These are phyloP conservation scores for Ceratina calcarata DNA, from an alignment of 1,140 invertebrate species.

Conservation along the genomic window DNA sequence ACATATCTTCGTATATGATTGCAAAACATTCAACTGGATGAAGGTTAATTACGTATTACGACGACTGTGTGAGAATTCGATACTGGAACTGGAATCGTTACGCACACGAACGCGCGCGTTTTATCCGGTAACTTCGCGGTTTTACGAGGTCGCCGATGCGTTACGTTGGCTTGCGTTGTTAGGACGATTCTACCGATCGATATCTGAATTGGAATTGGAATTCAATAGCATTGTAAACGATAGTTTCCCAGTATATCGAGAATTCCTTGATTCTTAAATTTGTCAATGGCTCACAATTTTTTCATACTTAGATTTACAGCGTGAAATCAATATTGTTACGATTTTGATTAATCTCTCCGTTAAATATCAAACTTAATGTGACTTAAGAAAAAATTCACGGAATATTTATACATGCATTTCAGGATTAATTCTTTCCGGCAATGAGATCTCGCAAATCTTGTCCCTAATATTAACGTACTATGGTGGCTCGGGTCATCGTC, in stretches of 20 bases:
- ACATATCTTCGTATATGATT: neutral
- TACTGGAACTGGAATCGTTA: conserved; percentile 11
- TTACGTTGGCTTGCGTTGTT: neutral
- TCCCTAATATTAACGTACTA: conserved; percentile 83
- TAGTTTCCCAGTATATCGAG: no score
- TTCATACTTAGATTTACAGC: no score
- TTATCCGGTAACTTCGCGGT: conserved; percentile 12
- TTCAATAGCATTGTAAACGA: conserved; percentile 2
- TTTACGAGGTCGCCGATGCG: conserved; percentile 14
- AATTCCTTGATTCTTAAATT: no score
- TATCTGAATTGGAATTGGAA: conserved; percentile 1
- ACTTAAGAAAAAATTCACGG: no score
- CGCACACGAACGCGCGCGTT: neutral
- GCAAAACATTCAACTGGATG: neutral
- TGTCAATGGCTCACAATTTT: no score
- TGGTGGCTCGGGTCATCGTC: conserved; percentile 83
- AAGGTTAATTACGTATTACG: conserved; percentile 25
- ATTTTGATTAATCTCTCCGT: no score
- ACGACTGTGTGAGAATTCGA: conserved; percentile 23
- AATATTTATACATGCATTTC: conserved; percentile 41
- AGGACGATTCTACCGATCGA: conserved; percentile 17
- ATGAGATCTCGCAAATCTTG: conserved; percentile 87
- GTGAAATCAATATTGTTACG: no score
- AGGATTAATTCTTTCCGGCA: conserved; percentile 86
- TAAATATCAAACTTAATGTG: no score